These are phyloP conservation scores for Sinopyrophorus schimmeli DNA, from an alignment of 2,888 invertebrate species.

Conservation along the genomic window DNA sequence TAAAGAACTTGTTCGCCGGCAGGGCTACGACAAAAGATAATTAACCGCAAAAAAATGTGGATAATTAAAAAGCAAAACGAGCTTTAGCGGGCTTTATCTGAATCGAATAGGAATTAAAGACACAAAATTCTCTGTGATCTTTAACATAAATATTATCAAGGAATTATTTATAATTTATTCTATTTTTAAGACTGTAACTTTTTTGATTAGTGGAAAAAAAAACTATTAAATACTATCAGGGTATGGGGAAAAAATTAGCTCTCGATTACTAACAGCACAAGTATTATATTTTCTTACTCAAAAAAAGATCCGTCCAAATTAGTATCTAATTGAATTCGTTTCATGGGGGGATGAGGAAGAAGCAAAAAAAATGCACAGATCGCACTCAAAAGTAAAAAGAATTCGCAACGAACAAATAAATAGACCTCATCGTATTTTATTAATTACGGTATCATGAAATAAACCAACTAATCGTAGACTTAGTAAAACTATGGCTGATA, in stretches of 20 bases:
- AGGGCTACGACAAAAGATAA: no score
- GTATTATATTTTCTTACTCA: constrained; percentile 28
- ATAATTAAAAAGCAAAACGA: no score
- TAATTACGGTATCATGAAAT: constrained; percentile 4
- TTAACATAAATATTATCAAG: constrained; percentile 10
- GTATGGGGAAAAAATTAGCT: no score
- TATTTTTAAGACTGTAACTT: constrained; percentile 18
- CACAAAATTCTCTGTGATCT: constrained; percentile 11
- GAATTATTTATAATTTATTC: constrained; percentile 2
- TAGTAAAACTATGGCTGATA: constrained; percentile 20
- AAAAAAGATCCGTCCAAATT: constrained; percentile 22
- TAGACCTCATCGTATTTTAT: constrained; percentile 8
- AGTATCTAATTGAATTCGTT: background rate
- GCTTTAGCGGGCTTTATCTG: no score
- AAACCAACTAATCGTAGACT: constrained; percentile 4
- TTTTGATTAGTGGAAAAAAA: no score
- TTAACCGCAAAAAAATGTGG: no score
- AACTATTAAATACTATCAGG: constrained; percentile 22
- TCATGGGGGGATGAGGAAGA: no score
- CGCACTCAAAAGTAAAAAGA: constrained; percentile 3
- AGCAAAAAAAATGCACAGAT: constrained; percentile 2
- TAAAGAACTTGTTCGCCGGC: no score
- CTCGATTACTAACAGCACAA: constrained; percentile 29
- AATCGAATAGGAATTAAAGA: no score
- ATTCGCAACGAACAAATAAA: constrained; percentile 8